These are phyloP conservation scores for Schlechtendalia chinensis DNA, from an alignment of 1,140 invertebrate genomes.

Conservation along the genomic window DNA sequence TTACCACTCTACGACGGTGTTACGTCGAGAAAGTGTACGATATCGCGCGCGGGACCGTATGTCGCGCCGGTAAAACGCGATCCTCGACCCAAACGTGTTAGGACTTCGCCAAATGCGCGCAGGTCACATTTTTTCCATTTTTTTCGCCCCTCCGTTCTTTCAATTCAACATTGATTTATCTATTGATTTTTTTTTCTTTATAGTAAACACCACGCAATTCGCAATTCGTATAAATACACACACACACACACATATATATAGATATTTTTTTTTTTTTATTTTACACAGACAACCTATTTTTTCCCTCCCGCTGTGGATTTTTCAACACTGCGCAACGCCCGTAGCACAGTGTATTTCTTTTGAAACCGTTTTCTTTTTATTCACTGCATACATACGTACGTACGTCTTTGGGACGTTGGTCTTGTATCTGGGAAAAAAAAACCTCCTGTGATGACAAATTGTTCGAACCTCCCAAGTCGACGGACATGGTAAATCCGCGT, in stretches of 20 bases:
- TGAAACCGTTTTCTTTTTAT: slow-evolving; percentile 25
- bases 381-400: neutral
- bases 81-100: neutral
- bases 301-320: slow-evolving; percentile 43
- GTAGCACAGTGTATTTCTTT: neutral
- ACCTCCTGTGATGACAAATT: slow-evolving; percentile 42
- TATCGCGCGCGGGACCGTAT: neutral
- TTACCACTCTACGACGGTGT: slow-evolving; percentile 34
- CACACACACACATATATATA: too few relatives aligned
- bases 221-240: neutral
- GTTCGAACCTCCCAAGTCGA: slow-evolving; percentile 43
- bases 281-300: neutral
- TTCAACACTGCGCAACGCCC: neutral
- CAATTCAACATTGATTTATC: neutral
- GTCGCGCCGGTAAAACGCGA: neutral
- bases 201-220: slow-evolving; percentile 15
- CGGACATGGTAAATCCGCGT: neutral
- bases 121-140: neutral
- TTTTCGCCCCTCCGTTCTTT: neutral
- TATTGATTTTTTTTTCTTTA: neutral
- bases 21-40: slow-evolving; percentile 39
- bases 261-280: neutral
- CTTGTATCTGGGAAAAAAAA: slow-evolving; percentile 13
- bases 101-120: neutral
- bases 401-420: neutral